Evolutionary conservation across 2,888 invertebrate species (phyloP), one percentile per base, ranked within the genome.

Genomic region (Suillia variegata): DNA sequence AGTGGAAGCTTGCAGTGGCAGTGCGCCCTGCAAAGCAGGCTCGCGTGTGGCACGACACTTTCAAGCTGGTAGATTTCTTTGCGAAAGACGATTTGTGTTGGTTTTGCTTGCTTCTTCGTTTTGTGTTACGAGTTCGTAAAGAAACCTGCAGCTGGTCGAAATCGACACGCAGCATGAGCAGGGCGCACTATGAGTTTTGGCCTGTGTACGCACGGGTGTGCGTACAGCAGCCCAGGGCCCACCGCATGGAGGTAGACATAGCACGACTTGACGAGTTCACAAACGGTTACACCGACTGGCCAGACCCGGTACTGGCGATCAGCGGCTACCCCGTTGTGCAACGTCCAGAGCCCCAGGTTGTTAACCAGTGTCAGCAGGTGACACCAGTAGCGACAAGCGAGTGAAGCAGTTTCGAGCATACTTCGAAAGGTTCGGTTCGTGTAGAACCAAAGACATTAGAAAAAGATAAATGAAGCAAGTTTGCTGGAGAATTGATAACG

Each of bases 241-340:
- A 78, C 78, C 78, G 70, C 78, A 71, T 74, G 78, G 78, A 77
- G 78, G 78, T 78, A 73, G 68, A 76, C 78, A 79, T 76, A 78
- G 78, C 71, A 78, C 78, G 78, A 64, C 78, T 78, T 78, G 78
- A 70, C 68, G 69, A 67, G 78, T 78, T 78, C 79, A 77, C 78
- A 79, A 62, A 76, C 79, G 78, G 79, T 78, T 79, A 70, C 79
- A 79, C 78, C 78, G n/a, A 73, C 77, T 78, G 78, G 78, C 70
- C 78, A 78, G 79, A 68, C 78, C 78, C 63, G 65, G 78, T 76
- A 70, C 78, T 76, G 73, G 67, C 78, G 69, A 68, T 79, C 78
- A 78, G 75, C 66, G 79, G 78, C 78, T 78, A 78, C 78, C 78
- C 78, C 78, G 78, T 76, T 78, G 78, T 73, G 79, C 78, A 74